Evolutionary conservation across 2,113 vertebrate species (phyloP).

Genomic region (Hippocampus abdominalis): DNA sequence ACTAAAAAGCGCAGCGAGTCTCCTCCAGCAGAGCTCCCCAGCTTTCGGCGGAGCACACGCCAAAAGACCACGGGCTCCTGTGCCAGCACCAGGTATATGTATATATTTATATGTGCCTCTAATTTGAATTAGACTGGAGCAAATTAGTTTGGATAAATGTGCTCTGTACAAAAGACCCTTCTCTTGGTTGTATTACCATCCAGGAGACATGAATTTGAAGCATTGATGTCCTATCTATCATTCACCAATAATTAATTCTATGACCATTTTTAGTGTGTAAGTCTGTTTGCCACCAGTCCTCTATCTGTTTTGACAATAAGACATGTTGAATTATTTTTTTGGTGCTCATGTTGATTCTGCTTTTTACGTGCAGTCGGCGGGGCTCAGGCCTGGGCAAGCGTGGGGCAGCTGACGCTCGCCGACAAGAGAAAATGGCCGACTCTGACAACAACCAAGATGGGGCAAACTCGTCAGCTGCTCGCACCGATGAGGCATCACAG

Average conservation of each 20-base stretch:
- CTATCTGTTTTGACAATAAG: not conserved
- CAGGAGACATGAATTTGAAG: not conserved
- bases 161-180: not conserved
- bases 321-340: not conserved
- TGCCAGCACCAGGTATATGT: slow-evolving; percentile 94
- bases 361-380: slow-evolving; percentile 82
- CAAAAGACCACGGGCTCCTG: slow-evolving; percentile 99
- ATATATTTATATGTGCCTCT: not conserved
- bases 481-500: slow-evolving; percentile 93
- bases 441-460: slow-evolving; percentile 97
- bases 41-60: slow-evolving; percentile 98
- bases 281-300: too few relatives aligned
- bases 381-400: slow-evolving; percentile 99
- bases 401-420: slow-evolving; percentile 98
- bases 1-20: slow-evolving; percentile 99
- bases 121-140: not conserved
- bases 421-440: slow-evolving; percentile 99
- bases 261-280: not conserved
- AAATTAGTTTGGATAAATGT: not conserved
- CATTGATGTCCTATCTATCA: not conserved
- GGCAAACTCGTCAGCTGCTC: slow-evolving; percentile 91
- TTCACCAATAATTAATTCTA: not conserved
- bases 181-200: not conserved
- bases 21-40: slow-evolving; percentile 99
- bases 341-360: slow-evolving; percentile 7